phyloP scores from a whole-genome alignment of 2,113 vertebrate genomes.

The Epinephelus moara region DNA sequence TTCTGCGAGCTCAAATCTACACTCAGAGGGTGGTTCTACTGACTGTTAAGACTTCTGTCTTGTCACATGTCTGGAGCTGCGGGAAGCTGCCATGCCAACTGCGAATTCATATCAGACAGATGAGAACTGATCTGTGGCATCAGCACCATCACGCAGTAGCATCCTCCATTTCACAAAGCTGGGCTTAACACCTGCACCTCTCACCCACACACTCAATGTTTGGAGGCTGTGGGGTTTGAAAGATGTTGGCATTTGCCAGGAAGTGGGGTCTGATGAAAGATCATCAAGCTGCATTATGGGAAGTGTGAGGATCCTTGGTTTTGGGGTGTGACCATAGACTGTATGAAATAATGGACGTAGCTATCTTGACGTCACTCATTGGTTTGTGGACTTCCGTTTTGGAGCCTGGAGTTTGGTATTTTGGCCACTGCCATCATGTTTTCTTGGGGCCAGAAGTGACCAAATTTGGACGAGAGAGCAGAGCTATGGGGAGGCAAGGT shows the following conservation, averaged over 20 bases:
- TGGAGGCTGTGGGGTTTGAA: neutral
- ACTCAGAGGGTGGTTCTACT: neutral
- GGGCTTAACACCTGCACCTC: neutral
- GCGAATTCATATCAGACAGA: conserved; percentile 22
- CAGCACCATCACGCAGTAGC: conserved; percentile 6
- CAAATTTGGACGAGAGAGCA: no score
- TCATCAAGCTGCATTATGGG: neutral
- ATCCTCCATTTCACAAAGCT: conserved; percentile 18
- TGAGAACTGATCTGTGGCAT: neutral
- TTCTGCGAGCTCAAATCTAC: neutral
- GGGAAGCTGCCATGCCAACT: neutral
- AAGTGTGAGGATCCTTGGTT: neutral
- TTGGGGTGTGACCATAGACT: no score
- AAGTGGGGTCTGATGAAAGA: neutral
- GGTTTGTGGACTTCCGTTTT: no score
- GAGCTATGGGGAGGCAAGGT: no score
- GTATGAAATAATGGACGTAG: no score
- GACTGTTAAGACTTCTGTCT: neutral
- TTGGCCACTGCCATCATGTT: no score
- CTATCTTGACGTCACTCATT: no score
- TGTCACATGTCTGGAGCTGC: neutral
- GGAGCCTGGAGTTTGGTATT: no score
- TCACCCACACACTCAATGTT: neutral
- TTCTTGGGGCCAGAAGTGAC: no score
- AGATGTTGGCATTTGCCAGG: neutral